Conservation (phyloP, 1,140 invertebrate species). For the Eupeodes corollae region DNA sequence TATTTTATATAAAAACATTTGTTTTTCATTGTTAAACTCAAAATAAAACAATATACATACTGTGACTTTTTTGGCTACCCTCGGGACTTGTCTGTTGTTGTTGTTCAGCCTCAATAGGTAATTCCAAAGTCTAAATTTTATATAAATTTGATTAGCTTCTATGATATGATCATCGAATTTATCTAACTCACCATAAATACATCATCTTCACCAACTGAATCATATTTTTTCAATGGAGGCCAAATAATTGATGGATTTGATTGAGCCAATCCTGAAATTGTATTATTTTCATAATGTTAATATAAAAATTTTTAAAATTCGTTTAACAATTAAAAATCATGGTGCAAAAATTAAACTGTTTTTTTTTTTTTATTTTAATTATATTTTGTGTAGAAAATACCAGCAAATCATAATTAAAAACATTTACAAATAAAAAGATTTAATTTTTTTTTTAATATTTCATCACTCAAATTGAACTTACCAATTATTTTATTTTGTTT, state of each 20-base stretch:
- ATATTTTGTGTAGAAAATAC: no score
- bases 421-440: no score
- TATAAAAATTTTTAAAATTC: no score
- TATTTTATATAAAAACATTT: no score
- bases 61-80: slow-evolving; percentile 38
- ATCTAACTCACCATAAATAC: slow-evolving; percentile 63
- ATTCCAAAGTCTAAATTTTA: slow-evolving; percentile 57
- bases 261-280: slow-evolving; percentile 32
- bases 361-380: background rate
- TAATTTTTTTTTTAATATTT: no score
- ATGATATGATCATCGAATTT: slow-evolving; percentile 2
- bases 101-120: slow-evolving; percentile 60
- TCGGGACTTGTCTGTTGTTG: slow-evolving; percentile 37
- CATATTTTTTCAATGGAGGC: slow-evolving; percentile 41
- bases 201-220: slow-evolving; percentile 68
- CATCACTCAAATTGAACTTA: background rate
- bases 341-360: background rate
- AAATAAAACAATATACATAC: slow-evolving; percentile 13
- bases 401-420: no score
- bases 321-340: no score
- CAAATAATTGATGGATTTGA: slow-evolving; percentile 36
- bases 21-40: background rate
- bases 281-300: no score
- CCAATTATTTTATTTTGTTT: background rate
- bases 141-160: slow-evolving; percentile 5